Base-by-base conservation (phyloP, 2,113 vertebrate genomes). In the Accipiter cooperii region DNA sequence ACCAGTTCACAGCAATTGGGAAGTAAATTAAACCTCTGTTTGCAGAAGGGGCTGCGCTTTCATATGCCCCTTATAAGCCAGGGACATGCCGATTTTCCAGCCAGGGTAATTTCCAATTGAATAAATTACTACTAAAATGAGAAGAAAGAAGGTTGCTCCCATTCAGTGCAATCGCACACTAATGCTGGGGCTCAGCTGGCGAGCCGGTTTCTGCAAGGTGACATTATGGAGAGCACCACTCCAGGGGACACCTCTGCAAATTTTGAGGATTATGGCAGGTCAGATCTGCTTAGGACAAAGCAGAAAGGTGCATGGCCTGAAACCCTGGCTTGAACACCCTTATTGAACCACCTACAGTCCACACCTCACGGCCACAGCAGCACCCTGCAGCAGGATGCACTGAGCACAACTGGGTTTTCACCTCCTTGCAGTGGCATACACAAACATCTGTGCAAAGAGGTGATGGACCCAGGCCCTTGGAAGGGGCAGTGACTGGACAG, bases 1-100 rank as follows among this genome's bases (percentile, higher is more conserved):
- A 1, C 10, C 66, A 80, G 52, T 19, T 83, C 82, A 57, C 5
- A 29, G 68, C 36, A 80, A 16, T 1, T 2, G 12, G 47, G 64
- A 80, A 70, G 42, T 17, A 66, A 95, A 93, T 95, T 73, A 74
- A 92, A 80, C 9, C 19, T 57, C 68, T 92, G 10, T 66, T 92
- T 89, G 83, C 44, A 90, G 85, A 93, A 91, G 58, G 31, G 31
- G 19, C 63, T 87, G 60, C 4, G 5, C 36, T 40, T 91, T 94
- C n/a, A 19, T 60, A 26, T 51, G 36, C 12, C 42, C 42, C n/a
- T 20, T 63, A 13, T 70, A 69, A 93, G 13, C n/a, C 46, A 58
- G 22, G 28, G 34, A 52, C 17, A 34, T 71, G 52, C 13, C 0
- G 2, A 68, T 95, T 93, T 96, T 90, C 33, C 58, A 87, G 44